Evolutionary conservation across 2,113 vertebrate genomes (phyloP).

Genomic region (Saguinus imperator): DNA sequence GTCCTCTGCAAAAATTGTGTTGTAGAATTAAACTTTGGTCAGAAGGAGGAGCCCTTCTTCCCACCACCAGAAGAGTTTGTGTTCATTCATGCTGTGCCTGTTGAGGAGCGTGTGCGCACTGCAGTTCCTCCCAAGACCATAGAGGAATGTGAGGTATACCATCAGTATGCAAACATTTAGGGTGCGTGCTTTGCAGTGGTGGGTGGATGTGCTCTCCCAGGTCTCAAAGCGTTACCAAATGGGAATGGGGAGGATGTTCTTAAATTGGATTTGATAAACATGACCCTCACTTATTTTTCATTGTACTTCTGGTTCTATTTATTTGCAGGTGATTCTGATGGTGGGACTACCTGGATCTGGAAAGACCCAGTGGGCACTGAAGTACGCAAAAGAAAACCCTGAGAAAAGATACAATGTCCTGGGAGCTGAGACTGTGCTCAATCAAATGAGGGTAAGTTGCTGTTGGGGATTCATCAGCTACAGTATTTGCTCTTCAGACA

Average conservation of each 20-base stretch:
- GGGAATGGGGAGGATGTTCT: neutral
- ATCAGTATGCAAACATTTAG: rapidly evolving
- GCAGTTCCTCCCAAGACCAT: constrained; percentile 78
- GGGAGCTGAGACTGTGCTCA: constrained; percentile 88
- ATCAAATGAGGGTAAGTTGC: constrained; percentile 88
- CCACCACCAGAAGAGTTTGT: constrained; percentile 83
- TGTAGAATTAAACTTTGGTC: constrained; percentile 87
- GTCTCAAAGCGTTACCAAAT: neutral
- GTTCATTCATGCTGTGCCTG: constrained; percentile 82
- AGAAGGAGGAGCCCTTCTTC: constrained; percentile 86
- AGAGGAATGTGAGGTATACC: constrained; percentile 89
- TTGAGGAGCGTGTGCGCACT: constrained; percentile 79
- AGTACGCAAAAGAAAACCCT: constrained; percentile 86
- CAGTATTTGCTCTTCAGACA: neutral
- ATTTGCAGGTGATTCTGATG: constrained; percentile 89
- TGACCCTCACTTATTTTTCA: neutral
- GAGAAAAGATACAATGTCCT: constrained; percentile 89
- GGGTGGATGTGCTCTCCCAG: neutral
- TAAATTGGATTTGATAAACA: neutral
- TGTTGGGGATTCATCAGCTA: neutral
- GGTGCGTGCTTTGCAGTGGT: neutral
- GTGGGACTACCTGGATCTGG: constrained; percentile 93
- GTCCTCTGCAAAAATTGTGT: constrained; percentile 90
- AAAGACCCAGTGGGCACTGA: constrained; percentile 91
- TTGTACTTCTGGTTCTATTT: neutral